Evolutionary conservation across 2,113 vertebrate genomes (phyloP), one percentile per base, ranked within the genome.

Genomic region (Variabilichromis moorii): DNA sequence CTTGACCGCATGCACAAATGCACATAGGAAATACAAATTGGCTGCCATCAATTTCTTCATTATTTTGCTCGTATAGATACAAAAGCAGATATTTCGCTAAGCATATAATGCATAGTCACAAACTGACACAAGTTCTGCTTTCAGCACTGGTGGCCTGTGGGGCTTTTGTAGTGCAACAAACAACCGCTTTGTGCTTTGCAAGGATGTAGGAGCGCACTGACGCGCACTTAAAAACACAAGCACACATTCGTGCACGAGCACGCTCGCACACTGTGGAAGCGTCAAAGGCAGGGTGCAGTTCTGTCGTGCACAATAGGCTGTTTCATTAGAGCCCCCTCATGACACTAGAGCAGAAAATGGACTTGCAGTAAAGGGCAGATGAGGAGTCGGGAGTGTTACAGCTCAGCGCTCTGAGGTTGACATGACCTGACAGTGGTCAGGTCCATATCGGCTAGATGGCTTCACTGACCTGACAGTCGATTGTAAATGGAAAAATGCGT

Each of bases 291-390:
- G 89, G 80, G 89, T 86, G 71, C 88, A 89, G 87, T 82, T 89
- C 86, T 87, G 81, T 81, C 63, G 26, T 6, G 57, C 92, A 95
- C 93, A 94, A 93, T 94, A 73, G 93, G 85, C 90, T 85, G 89
- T 92, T 95, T 95, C 93, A 93, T 94, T 90, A 73, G 80, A 54
- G 88, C 81, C 86, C 92, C 89, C 86, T 92, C 91, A 91, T 92
- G 93, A 93, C 91, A 89, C 80, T 63, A 88, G 28, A 80, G 35
- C 71, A 90, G 90, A 92, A 92, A 90, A 91, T 88, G 87, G 91
- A 92, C 87, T 82, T 50, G 68, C 51, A 66, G 71, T 63, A 50
- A 81, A 80, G 59, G 88, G 81, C 89, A 86, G 40, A 84, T 8
- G 66, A 76, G 35, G 66, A 81, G 84, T 84, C 9, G 7, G 55